Base-by-base conservation (phyloP, 2,113 vertebrate species). In the Trogon surrucura region DNA sequence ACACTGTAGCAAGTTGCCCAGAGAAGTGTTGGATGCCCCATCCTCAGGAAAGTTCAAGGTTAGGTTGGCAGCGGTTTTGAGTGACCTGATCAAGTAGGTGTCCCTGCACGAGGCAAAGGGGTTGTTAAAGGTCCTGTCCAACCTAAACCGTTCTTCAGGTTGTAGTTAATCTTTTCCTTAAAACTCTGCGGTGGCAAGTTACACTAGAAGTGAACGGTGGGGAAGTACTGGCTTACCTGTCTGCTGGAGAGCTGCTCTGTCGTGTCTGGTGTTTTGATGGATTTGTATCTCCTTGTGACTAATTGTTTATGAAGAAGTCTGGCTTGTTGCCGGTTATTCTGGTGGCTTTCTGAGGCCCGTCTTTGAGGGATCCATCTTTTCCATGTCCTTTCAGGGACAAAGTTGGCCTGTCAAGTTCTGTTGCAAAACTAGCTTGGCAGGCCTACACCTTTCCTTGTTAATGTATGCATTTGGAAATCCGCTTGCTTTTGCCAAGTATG, bases 401-500 rank as follows among this genome's bases (percentile, higher is more conserved):
- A 94, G 71, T n/a, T 88, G 65, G 50, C 47, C 36, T 94, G 66
- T 78, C 67, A 82, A 79, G 86, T 56, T 80, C 60, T 83, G 75
- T 54, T 66, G 51, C 75, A 85, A 70, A 88, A 70, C 51, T 57
- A 61, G 21, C 70, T 84, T 95, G 87, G 81, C 92, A 91, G 70
- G 17, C 58, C 82, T 88, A 13, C n/a, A 50, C 48, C 78, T 79
- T 81, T 81, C 23, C 80, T 67, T 62, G 80, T 73, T 80, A 94
- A 93, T 86, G 34, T 74, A 80, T 80, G 71, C 66, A 22, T 62
- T 87, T 70, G 65, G 67, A 85, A 85, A 70, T 73, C 5, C 1
- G 22, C 50, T 85, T 16, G 3, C 58, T 80, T 84, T 70, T 96
- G 92, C 61, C 60, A 84, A 81, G 45, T 20, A 1, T 60, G 32